Evolutionary conservation across 1,140 invertebrate genomes (phyloP).

Genomic region (Drosophila grimshawi): DNA sequence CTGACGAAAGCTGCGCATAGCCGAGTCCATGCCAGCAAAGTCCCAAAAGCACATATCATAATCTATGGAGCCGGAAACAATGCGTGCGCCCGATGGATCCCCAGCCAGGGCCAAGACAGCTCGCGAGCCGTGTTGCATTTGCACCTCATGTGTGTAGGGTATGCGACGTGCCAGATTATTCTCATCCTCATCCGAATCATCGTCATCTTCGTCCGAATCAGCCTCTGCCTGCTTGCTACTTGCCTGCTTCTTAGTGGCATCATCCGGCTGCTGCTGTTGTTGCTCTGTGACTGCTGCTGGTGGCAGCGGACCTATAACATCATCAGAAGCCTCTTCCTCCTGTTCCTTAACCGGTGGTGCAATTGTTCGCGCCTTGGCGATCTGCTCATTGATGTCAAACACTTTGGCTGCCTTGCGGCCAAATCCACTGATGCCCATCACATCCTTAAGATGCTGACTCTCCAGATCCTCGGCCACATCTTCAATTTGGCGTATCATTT

Average conservation of each 20-base stretch:
- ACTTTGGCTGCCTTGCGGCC: constrained; percentile 91
- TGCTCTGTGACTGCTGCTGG: constrained; percentile 2
- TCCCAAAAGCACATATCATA: constrained; percentile 99
- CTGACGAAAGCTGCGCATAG: constrained; percentile 95
- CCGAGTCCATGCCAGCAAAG: constrained; percentile 98
- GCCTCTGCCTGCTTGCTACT: constrained; percentile 12
- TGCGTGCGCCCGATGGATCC: constrained; percentile 95
- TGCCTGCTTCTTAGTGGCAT: constrained; percentile 17
- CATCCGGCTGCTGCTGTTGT: not conserved
- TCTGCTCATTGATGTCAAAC: constrained; percentile 88
- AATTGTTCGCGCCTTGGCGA: constrained; percentile 68
- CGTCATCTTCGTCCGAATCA: constrained; percentile 36
- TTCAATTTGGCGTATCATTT: constrained; percentile 86
- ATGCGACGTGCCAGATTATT: constrained; percentile 87
- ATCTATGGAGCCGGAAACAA: constrained; percentile 97
- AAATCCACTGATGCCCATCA: constrained; percentile 91
- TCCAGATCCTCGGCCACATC: constrained; percentile 89
- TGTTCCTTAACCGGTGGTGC: constrained; percentile 38
- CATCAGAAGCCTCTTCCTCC: constrained; percentile 36
- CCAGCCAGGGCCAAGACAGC: constrained; percentile 94
- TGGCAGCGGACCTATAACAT: constrained; percentile 75
- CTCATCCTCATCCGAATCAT: constrained; percentile 82
- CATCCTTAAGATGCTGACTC: constrained; percentile 87
- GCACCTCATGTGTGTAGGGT: constrained; percentile 92
- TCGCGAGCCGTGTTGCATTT: constrained; percentile 93